These are phyloP conservation scores for Thymallus thymallus DNA, from an alignment of 2,113 vertebrate genomes.

Conservation along the genomic window DNA sequence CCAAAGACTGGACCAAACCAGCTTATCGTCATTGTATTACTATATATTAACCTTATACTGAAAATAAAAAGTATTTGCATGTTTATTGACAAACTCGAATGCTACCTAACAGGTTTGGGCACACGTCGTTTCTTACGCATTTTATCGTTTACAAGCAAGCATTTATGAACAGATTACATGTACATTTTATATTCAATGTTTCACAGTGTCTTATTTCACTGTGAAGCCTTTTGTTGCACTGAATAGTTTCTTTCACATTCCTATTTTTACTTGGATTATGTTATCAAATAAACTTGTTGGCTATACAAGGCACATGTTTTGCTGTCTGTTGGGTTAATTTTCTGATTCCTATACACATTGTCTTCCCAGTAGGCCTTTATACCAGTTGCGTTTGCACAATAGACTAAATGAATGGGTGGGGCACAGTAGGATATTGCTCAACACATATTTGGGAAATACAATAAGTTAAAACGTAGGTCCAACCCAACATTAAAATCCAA, in stretches of 20 bases:
- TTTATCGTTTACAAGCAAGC: slow-evolving; percentile 48
- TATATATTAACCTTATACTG: slow-evolving; percentile 24
- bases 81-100: slow-evolving; percentile 66
- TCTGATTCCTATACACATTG: not conserved
- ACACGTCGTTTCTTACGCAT: slow-evolving; percentile 51
- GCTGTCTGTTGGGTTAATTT: not conserved
- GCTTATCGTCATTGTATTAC: slow-evolving; percentile 21
- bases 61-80: slow-evolving; percentile 51
- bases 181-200: slow-evolving; percentile 54
- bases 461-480: not conserved
- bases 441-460: not conserved
- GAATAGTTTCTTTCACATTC: slow-evolving; percentile 34
- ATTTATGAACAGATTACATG: slow-evolving; percentile 48
- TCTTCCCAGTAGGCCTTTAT: too few species aligned
- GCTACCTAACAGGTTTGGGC: slow-evolving; percentile 59
- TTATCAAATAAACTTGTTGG: slow-evolving; percentile 10
- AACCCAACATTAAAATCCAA: too few species aligned
- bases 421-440: not conserved
- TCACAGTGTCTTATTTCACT: slow-evolving; percentile 50
- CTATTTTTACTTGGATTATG: not conserved
- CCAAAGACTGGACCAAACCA: slow-evolving; percentile 37
- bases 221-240: slow-evolving; percentile 51
- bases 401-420: not conserved
- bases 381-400: not conserved
- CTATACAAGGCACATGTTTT: not conserved